These are phyloP conservation scores for Stichodactyla helianthus DNA, from an alignment of 64 coral and sea anemone genomes.

Conservation along the genomic window DNA sequence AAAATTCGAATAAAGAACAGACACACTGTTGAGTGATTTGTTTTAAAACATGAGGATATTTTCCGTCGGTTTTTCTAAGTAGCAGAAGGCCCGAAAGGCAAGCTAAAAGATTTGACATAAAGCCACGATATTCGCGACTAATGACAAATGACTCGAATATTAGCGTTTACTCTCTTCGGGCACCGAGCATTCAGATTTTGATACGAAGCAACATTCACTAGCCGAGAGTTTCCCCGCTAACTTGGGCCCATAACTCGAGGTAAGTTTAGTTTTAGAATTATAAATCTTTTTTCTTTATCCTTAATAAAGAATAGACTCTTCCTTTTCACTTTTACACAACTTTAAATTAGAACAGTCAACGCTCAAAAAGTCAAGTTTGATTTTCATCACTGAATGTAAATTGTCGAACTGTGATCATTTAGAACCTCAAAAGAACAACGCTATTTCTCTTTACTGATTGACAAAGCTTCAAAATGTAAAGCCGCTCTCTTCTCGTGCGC, in stretches of 20 bases:
- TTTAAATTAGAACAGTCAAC: not conserved
- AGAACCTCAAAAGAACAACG: not conserved
- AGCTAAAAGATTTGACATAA: not conserved
- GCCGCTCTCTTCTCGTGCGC: not conserved
- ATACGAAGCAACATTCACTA: not conserved
- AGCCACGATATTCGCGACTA: not conserved
- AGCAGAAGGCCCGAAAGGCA: not conserved
- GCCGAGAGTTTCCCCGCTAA: not conserved
- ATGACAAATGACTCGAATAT: not conserved
- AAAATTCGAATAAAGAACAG: not conserved
- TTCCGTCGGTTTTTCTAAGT: not conserved
- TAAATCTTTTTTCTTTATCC: not conserved
- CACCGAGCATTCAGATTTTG: not conserved
- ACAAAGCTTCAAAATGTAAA: not conserved
- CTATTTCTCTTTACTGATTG: not conserved
- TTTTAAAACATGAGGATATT: not conserved
- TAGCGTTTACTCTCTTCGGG: not conserved
- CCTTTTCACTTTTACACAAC: not conserved
- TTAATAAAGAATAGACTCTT: not conserved
- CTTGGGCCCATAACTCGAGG: not conserved
- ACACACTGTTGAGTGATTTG: constrained; percentile 5
- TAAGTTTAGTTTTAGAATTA: not conserved
- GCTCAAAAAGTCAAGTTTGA: not conserved
- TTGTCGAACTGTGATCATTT: not conserved
- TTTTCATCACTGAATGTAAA: not conserved